Conservation (phyloP, 2,888 invertebrate genomes). For the Drosophila histrio region DNA sequence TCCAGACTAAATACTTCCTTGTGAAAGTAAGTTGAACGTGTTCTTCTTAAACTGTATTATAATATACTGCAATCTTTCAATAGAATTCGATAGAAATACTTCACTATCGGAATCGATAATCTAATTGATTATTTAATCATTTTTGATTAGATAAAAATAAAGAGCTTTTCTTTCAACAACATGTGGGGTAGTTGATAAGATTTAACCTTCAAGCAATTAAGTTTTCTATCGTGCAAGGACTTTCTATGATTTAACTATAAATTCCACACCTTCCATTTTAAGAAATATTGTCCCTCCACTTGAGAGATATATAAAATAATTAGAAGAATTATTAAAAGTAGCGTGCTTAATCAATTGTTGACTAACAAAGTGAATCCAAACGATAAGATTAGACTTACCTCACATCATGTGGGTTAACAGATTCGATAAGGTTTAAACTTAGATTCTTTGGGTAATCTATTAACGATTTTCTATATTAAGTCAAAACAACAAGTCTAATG, state of each 20-base stretch:
- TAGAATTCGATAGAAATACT: neutral
- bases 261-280: neutral
- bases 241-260: neutral
- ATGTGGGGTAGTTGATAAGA: slow-evolving; percentile 3
- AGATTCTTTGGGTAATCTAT: neutral
- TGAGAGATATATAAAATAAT: neutral
- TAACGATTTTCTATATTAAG: neutral
- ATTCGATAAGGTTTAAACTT: slow-evolving; percentile 8
- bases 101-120: neutral
- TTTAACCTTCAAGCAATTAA: neutral
- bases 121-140: slow-evolving; percentile 1
- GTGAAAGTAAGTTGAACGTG: neutral
- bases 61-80: neutral
- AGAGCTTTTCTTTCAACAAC: neutral
- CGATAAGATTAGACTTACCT: neutral
- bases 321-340: neutral
- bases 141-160: slow-evolving; percentile 3
- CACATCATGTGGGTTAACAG: neutral
- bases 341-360: neutral
- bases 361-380: neutral
- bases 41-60: neutral
- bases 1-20: neutral
- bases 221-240: neutral
- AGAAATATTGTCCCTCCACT: neutral
- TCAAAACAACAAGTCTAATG: neutral